Percentiles rank a stretch among this genome's conserved stretches.
Evolutionary conservation across 2,888 invertebrate genomes (phyloP).

Genomic region (Nemotelus nigrinus): DNA sequence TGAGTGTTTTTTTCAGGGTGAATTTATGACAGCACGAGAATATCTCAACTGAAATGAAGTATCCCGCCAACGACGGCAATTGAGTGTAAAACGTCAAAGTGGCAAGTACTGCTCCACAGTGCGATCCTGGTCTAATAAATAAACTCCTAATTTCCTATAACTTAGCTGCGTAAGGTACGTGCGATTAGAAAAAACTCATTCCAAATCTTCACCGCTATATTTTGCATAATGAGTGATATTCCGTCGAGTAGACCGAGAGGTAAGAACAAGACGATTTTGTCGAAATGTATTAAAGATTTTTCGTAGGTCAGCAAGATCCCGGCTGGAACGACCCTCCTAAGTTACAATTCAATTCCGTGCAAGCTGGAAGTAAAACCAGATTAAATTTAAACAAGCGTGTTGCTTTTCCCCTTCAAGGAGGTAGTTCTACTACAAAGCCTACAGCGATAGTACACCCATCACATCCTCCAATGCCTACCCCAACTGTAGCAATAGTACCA

Average conservation of each 20-base stretch:
- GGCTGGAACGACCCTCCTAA: slow-evolving; percentile 64
- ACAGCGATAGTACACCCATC: slow-evolving; percentile 58
- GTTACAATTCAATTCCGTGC: slow-evolving; percentile 55
- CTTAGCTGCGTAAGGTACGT: too few species aligned
- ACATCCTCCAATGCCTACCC: slow-evolving; percentile 53
- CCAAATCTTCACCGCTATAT: too few species aligned
- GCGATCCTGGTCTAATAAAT: too few species aligned
- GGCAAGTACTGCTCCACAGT: too few species aligned
- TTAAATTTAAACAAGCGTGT: slow-evolving; percentile 62
- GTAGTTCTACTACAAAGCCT: slow-evolving; percentile 53
- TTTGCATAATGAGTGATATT: slow-evolving; percentile 12
- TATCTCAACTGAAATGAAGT: too few species aligned
- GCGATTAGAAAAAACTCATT: too few species aligned
- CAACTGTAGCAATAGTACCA: slow-evolving; percentile 57
- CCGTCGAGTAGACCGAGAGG: slow-evolving; percentile 23
- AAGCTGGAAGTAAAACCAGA: slow-evolving; percentile 57
- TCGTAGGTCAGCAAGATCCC: slow-evolving; percentile 60
- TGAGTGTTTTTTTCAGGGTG: too few species aligned
- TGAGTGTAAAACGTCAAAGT: too few species aligned
- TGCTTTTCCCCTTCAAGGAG: slow-evolving; percentile 59
- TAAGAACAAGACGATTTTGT: neutral
- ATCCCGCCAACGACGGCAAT: too few species aligned
- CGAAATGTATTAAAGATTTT: neutral
- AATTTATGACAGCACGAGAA: too few species aligned
- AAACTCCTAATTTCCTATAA: too few species aligned